Base-by-base conservation (phyloP, 1,140 invertebrate species). In the Meloidogyne floridensis region DNA sequence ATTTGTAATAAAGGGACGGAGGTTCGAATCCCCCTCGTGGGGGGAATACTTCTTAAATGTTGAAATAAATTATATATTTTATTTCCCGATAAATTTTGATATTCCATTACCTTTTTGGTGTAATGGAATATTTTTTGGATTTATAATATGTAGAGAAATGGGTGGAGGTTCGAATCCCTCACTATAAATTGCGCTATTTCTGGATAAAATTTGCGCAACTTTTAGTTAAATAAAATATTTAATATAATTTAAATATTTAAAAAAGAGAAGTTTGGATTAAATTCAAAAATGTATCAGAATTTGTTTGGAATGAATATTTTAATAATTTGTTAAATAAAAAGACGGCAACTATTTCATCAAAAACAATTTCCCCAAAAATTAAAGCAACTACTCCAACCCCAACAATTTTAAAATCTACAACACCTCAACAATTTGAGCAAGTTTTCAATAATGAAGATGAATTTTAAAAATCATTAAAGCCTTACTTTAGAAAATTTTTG, bases 221-320 rank as follows among this genome's bases (percentile, higher is more conserved):
- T 15, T 59, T 59, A 15, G 13, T 59, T 59, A 59, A 59, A 59
- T 59, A 15, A 4, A 15, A 4, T 15, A 15, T 59, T 59, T 15
- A 32, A 32, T 32, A 32, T 32, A 32, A 32, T 32, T 32, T 1
- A 32, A 32, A 32, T 32, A 32, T 59, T 59, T 15, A 13, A 4
- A 4, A n/a, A 6, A 65, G 59, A 65, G 59, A 65, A 65, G 59
- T 65, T 18, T 65, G 13, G 59, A 65, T 18, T 65, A 65, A 65
- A 65, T 65, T 65, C 15, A n/a, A 65, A 65, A 65, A 65, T 65
- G n/a, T 65, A 13, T 65, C 59, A n/a, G n/a, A 65, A 65, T 65
- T 18, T 65, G n/a, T 65, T 65, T 65, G 59, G 59, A 65, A 65
- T 65, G 59, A 65, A 65, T 65, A 65, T 65, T 6, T n/a, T 8